Percentiles rank a stretch among this genome's conserved stretches.
phyloP scores from a whole-genome alignment of 2,888 invertebrate genomes.

The Ormyrus thymus region DNA sequence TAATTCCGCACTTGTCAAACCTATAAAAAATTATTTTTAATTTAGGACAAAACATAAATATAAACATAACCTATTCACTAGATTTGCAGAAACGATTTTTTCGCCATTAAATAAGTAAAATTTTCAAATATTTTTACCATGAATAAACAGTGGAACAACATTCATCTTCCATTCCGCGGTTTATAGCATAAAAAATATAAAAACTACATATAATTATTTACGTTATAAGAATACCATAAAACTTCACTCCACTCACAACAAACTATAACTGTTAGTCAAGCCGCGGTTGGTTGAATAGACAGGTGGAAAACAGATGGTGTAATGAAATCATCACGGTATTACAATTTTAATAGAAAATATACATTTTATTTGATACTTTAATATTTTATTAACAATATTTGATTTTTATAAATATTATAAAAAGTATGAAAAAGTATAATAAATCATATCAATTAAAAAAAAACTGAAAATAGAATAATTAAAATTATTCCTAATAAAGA shows the following conservation, averaged over 20 bases:
- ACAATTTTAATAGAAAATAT: slow-evolving; percentile 10
- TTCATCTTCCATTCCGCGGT: slow-evolving; percentile 66
- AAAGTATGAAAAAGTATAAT: not conserved
- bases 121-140: slow-evolving; percentile 62
- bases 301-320: slow-evolving; percentile 15
- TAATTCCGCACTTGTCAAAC: slow-evolving; percentile 72
- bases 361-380: not conserved
- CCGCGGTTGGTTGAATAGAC: not conserved
- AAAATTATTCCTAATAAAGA: slow-evolving; percentile 27
- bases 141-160: slow-evolving; percentile 69
- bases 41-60: slow-evolving; percentile 3
- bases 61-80: slow-evolving; percentile 49
- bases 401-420: no score
- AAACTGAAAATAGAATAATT: not conserved
- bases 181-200: slow-evolving; percentile 14
- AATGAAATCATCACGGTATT: not conserved
- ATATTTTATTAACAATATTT: not conserved
- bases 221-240: not conserved
- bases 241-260: not conserved
- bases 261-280: not conserved
- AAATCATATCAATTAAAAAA: not conserved
- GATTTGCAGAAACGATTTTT: not conserved
- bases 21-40: slow-evolving; percentile 57
- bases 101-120: not conserved
- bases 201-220: slow-evolving; percentile 5